Conservation (phyloP, 2,797 vertebrate genomes). For the Molossus alvarezi region DNA sequence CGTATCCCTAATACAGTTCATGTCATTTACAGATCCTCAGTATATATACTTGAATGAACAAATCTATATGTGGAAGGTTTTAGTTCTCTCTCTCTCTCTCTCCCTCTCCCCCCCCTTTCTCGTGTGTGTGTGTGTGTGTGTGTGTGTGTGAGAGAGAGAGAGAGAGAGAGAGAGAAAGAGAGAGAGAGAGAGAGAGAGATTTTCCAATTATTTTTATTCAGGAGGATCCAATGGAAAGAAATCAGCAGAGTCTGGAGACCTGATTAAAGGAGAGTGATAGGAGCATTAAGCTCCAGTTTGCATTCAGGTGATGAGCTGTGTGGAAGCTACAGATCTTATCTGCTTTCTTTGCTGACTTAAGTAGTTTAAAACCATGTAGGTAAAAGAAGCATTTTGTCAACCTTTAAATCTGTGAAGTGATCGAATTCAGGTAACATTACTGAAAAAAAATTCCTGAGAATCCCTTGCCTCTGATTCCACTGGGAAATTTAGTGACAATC, state of each 20-base stretch:
- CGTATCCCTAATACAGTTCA: not conserved
- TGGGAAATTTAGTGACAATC: conserved; percentile 6
- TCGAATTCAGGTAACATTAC: conserved; percentile 23
- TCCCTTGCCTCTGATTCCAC: conserved; percentile 3
- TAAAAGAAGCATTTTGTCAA: conserved; percentile 72
- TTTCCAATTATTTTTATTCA: conserved; percentile 55
- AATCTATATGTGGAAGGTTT: not conserved
- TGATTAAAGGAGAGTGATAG: conserved; percentile 54
- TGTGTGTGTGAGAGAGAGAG: not conserved
- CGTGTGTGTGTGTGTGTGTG: not conserved
- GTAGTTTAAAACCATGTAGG: conserved; percentile 69
- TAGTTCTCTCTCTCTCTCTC: not conserved
- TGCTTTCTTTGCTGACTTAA: conserved; percentile 75
- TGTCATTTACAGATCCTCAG: not conserved
- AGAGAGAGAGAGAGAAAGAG: not conserved
- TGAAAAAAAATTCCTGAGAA: conserved; percentile 43
- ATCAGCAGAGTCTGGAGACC: conserved; percentile 21
- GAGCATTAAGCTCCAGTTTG: conserved; percentile 31
- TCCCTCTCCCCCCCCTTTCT: not conserved
- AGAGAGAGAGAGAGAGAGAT: not conserved
- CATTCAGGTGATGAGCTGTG: conserved; percentile 16
- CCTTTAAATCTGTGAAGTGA: conserved; percentile 25
- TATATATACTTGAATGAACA: conserved; percentile 20
- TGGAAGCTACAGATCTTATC: conserved; percentile 65
- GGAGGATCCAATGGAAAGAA: conserved; percentile 46